Percentiles rank a stretch among this genome's conserved stretches.
Evolutionary conservation across 2,797 vertebrate genomes (phyloP).

Genomic region (Acrossocheilus wenchowensis): DNA sequence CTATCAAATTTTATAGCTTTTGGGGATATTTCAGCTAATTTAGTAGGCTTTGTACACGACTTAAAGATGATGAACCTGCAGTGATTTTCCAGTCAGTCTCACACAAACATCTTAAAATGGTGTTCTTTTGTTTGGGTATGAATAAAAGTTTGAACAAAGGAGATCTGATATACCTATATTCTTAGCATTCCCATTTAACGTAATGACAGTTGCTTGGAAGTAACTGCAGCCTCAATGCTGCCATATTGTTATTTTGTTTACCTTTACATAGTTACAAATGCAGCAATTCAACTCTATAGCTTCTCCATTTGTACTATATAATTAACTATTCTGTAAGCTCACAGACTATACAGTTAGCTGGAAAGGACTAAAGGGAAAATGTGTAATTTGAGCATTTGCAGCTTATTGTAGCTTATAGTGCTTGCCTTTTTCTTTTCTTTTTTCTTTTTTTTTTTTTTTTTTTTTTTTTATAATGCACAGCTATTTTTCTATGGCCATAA

Average conservation of each 20-base stretch:
- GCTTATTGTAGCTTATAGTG: background rate
- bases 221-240: background rate
- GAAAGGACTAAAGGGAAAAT: background rate
- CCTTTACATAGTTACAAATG: background rate
- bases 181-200: background rate
- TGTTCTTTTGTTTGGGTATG: background rate
- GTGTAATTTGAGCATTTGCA: background rate
- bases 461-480: background rate
- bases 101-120: background rate
- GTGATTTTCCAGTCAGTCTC: background rate
- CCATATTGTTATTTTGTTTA: background rate
- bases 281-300: background rate
- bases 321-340: background rate
- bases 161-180: background rate
- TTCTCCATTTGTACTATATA: background rate
- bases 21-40: slow-evolving; percentile 35
- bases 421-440: too few species aligned
- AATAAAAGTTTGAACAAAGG: background rate
- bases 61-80: slow-evolving; percentile 11
- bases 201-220: background rate
- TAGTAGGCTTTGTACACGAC: background rate
- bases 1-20: slow-evolving; percentile 44
- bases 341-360: background rate
- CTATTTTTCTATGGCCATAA: background rate
- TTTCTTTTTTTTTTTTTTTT: background rate